These are phyloP conservation scores for Tragelaphus buxtoni DNA, from an alignment of 2,113 vertebrate genomes.

Conservation along the genomic window DNA sequence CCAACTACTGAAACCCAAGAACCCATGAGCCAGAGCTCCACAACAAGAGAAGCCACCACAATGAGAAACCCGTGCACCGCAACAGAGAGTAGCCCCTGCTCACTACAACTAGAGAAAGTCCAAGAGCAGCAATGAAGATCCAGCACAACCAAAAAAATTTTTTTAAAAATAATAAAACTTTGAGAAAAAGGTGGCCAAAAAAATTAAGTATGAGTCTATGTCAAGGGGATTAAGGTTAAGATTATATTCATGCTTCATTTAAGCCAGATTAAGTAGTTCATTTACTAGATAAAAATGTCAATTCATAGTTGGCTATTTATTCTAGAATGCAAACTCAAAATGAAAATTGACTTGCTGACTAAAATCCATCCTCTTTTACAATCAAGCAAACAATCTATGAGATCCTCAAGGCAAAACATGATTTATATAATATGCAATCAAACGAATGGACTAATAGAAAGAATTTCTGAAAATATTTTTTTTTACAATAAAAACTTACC, in stretches of 20 bases:
- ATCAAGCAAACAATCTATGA: neutral
- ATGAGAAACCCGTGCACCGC: neutral
- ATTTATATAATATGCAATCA: neutral
- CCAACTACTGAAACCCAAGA: neutral
- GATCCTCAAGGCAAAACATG: neutral
- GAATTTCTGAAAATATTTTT: neutral
- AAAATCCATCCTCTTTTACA: constrained; percentile 9
- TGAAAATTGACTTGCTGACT: neutral
- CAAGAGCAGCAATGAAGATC: neutral
- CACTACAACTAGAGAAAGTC: neutral
- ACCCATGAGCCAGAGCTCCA: neutral
- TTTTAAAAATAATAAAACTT: neutral
- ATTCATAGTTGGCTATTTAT: neutral
- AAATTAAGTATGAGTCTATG: neutral
- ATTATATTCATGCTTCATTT: neutral
- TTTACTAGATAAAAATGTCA: neutral
- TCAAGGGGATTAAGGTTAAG: neutral
- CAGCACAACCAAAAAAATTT: neutral
- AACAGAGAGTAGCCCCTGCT: neutral
- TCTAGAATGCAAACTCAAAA: constrained; percentile 2
- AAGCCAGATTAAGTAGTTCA: neutral
- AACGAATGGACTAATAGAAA: neutral
- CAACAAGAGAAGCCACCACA: neutral
- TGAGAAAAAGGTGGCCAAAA: neutral
- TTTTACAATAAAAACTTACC: constrained; percentile 75